Conservation (phyloP, 1,140 invertebrate species). For the Whitmania pigra region DNA sequence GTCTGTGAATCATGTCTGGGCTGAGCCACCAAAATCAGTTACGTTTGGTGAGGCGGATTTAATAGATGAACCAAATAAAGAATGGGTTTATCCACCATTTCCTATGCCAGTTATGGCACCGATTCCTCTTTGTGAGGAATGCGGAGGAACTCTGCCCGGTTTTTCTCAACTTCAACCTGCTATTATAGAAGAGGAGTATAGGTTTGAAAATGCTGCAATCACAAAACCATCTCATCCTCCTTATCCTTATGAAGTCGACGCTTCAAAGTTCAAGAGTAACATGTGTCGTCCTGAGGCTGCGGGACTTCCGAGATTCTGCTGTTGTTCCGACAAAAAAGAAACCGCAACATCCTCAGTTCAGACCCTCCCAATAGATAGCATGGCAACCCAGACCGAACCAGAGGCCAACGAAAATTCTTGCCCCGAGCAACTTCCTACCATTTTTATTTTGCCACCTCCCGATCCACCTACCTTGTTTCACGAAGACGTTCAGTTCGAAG, state of each 20-base stretch:
- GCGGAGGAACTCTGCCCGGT: no score
- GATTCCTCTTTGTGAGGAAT: no score
- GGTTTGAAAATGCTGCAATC: not conserved
- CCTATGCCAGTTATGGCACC: no score
- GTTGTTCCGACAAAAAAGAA: not conserved
- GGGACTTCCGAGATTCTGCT: no score
- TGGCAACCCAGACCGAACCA: slow-evolving; percentile 2
- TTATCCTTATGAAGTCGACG: slow-evolving; percentile 2
- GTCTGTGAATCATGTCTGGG: no score
- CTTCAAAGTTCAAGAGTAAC: not conserved
- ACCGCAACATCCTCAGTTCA: not conserved
- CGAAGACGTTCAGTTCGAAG: no score
- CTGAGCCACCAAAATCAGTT: no score
- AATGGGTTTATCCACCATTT: no score
- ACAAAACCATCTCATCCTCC: not conserved
- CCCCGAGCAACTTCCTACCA: not conserved
- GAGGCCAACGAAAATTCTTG: not conserved
- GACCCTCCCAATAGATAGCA: not conserved
- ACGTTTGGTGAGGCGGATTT: no score
- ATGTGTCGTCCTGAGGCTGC: not conserved
- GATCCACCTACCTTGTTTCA: no score
- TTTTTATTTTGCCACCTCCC: no score
- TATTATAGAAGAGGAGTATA: not conserved
- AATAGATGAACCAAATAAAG: no score
- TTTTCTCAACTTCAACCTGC: not conserved